phyloP scores from a whole-genome alignment of 2,888 invertebrate genomes.

The Lacanobia oleracea region DNA sequence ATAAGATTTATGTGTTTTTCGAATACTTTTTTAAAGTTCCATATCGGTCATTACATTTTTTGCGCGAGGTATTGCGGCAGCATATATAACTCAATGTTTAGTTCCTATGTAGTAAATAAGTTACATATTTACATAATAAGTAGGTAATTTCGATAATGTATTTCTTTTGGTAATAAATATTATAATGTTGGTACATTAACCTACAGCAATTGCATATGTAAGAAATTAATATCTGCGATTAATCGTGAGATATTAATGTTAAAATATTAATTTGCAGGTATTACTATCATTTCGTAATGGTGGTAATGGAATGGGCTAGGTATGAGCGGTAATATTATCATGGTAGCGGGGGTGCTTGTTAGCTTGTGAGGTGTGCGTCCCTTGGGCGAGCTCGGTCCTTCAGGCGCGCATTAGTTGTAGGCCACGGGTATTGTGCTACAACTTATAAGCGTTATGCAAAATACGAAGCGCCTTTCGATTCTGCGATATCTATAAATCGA shows the following conservation, averaged over 20 bases:
- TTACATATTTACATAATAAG: slow-evolving; percentile 55
- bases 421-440: slow-evolving; percentile 81
- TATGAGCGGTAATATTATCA: slow-evolving; percentile 17
- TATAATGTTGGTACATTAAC: slow-evolving; percentile 30
- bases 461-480: slow-evolving; percentile 88
- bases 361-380: slow-evolving; percentile 56
- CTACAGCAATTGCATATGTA: slow-evolving; percentile 32
- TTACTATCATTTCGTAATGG: slow-evolving; percentile 38
- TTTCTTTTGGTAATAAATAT: slow-evolving; percentile 30
- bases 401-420: slow-evolving; percentile 75
- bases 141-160: slow-evolving; percentile 35
- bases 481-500: slow-evolving; percentile 87
- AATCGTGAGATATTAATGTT: slow-evolving; percentile 52
- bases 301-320: slow-evolving; percentile 24
- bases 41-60: slow-evolving; percentile 64
- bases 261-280: slow-evolving; percentile 46
- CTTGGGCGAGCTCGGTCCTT: slow-evolving; percentile 65
- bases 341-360: slow-evolving; percentile 9
- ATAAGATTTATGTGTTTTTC: slow-evolving; percentile 88
- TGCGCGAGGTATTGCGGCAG: slow-evolving; percentile 29
- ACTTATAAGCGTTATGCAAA: slow-evolving; percentile 88
- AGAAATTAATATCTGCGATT: slow-evolving; percentile 53
- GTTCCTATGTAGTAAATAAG: slow-evolving; percentile 36
- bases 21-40: slow-evolving; percentile 78
- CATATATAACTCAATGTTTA: slow-evolving; percentile 37